Evolutionary conservation across 2,797 vertebrate genomes (phyloP), one percentile per base, ranked within the genome.

Genomic region (Hybognathus amarus): DNA sequence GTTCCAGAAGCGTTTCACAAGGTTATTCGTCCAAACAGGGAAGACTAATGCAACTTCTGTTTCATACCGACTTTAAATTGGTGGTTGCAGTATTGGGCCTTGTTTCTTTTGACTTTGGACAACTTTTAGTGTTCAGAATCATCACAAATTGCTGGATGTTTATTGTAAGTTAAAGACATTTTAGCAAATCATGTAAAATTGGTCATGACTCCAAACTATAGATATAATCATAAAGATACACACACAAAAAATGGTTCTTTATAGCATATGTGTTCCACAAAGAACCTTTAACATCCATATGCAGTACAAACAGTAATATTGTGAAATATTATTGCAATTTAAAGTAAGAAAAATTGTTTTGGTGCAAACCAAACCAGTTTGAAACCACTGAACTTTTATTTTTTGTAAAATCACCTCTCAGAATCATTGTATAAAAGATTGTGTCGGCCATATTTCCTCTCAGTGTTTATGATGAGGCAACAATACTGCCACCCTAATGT

Each of bases 401-500:
- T 36, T 30, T 30, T 50, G 42, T 22, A 18, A 50, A 47, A 71
- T 27, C 12, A 24, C 45, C 0, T 73, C 30, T 54, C 10, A 22
- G 9, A 54, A 74, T n/a, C 30, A 13, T 24, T 38, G 2, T 8
- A 18, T 36, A 45, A 4, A 54, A 11, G 36, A 10, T 42, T 42
- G 27, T 36, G 33, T 6, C 50, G 27, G 33, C 18, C 36, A 64
- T 71, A 20, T 4, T 50, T 52, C 38, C 18, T 47, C 61, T 27
- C 12, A 11, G 33, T 52, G 64, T 77, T 24, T 80, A 40, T 80
- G 71, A 83, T 81, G 80, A 47, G 59, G 52, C 30, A n/a, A 47
- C 75, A 50, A 69, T 75, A 56, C 74, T 67, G 69, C 61, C 69
- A 77, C 81, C 75, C 85, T 83, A 30, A 88, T 89, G 86, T 68